A percentile compares a stretch with the other conserved stretches of the same genome.
phyloP scores from a whole-genome alignment of 2,113 vertebrate species.

The Burhinus oedicnemus region DNA sequence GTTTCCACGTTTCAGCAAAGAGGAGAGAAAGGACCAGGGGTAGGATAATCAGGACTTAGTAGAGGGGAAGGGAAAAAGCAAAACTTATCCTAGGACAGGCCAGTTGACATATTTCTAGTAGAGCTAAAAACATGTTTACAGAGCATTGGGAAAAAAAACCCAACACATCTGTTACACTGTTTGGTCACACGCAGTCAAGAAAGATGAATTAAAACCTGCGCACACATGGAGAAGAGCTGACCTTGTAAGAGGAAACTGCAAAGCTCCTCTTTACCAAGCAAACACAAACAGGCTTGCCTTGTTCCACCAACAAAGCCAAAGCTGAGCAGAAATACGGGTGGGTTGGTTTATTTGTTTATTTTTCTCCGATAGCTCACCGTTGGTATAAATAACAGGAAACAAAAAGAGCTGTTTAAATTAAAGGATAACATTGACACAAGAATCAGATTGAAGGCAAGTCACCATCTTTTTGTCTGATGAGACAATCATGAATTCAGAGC shows the following conservation, averaged over 20 bases:
- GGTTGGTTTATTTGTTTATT: neutral
- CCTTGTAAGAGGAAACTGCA: neutral
- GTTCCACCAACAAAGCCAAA: neutral
- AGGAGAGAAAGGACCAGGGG: neutral
- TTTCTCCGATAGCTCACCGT: neutral
- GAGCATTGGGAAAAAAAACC: neutral
- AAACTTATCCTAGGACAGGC: neutral
- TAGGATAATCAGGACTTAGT: neutral
- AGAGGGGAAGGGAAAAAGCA: accelerated
- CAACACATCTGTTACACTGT: neutral
- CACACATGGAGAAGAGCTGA: neutral
- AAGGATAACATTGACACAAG: neutral
- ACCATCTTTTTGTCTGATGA: neutral
- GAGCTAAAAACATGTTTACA: neutral
- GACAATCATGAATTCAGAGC: neutral
- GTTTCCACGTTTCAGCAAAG: neutral
- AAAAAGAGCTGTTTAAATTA: neutral
- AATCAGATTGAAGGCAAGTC: neutral
- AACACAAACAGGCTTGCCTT: neutral
- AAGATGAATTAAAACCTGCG: neutral
- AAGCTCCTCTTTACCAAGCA: neutral
- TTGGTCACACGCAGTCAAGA: neutral
- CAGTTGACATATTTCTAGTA: neutral
- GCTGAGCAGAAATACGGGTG: neutral
- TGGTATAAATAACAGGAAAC: neutral